These are phyloP conservation scores for Agrilus cyanescens DNA, from an alignment of 2,888 invertebrate genomes.

Conservation along the genomic window DNA sequence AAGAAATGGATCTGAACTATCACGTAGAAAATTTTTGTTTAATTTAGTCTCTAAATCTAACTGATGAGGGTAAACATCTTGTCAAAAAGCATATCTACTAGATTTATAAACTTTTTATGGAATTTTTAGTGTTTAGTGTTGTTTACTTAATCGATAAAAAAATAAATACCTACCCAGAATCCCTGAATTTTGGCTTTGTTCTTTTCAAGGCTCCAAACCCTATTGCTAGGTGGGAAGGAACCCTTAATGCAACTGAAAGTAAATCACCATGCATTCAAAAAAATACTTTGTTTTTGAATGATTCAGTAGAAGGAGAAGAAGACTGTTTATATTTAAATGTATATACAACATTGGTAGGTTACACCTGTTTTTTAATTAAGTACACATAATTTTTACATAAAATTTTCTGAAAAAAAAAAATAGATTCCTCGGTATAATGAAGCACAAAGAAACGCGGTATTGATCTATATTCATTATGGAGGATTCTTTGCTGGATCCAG, in stretches of 20 bases:
- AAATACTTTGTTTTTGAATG: conserved; percentile 27
- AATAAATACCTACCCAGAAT: too few relatives aligned
- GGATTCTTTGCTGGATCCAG: conserved; percentile 40
- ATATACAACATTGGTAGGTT: conserved; percentile 32
- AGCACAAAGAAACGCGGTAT: conserved; percentile 29
- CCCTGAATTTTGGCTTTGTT: background rate
- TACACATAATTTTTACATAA: background rate
- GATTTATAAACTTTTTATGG: too few relatives aligned
- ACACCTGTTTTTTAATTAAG: background rate
- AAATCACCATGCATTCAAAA: conserved; percentile 36
- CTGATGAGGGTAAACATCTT: too few relatives aligned
- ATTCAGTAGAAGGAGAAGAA: conserved; percentile 34
- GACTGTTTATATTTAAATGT: conserved; percentile 41
- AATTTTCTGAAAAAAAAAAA: background rate
- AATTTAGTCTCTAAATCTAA: too few relatives aligned
- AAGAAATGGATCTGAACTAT: too few relatives aligned
- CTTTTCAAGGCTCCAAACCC: conserved; percentile 23
- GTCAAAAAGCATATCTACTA: too few relatives aligned
- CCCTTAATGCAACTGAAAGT: conserved; percentile 26
- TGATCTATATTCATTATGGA: conserved; percentile 43
- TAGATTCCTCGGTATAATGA: too few relatives aligned
- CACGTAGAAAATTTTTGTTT: too few relatives aligned
- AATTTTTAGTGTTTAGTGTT: too few relatives aligned
- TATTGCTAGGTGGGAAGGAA: conserved; percentile 22
- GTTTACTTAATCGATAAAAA: too few relatives aligned